These are phyloP conservation scores for Ephestia elutella DNA, from an alignment of 1,140 invertebrate species.

Conservation along the genomic window DNA sequence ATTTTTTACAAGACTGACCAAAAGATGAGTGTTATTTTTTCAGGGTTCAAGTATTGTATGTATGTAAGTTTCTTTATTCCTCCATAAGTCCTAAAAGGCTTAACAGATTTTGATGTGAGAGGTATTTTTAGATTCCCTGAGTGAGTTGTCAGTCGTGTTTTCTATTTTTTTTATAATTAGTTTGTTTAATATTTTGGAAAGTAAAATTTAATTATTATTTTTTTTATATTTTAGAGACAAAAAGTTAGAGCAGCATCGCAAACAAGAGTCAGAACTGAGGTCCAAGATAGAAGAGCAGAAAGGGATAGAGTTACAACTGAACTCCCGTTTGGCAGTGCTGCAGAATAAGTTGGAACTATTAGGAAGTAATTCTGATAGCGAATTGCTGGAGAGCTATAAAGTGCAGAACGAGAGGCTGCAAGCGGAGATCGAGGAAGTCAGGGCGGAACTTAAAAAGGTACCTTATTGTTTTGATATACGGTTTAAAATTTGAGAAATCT, in stretches of 20 bases:
- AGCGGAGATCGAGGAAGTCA: conserved; percentile 40
- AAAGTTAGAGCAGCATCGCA: conserved; percentile 52
- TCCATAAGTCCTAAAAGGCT: no score
- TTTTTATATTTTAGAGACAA: conserved; percentile 61
- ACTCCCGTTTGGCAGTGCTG: conserved; percentile 46
- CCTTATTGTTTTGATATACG: background rate
- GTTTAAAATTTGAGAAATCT: background rate
- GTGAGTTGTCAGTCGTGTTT: no score
- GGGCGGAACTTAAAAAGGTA: conserved; percentile 53
- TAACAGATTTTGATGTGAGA: no score
- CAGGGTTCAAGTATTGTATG: no score
- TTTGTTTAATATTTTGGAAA: no score
- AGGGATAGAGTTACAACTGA: conserved; percentile 56
- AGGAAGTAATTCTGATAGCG: conserved; percentile 37
- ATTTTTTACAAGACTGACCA: no score
- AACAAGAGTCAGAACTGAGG: conserved; percentile 51
- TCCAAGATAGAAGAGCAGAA: conserved; percentile 56
- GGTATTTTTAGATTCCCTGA: no score
- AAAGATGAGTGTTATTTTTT: no score
- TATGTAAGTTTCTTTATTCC: no score
- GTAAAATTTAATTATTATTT: background rate
- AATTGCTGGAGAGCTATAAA: conserved; percentile 49
- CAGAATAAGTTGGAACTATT: conserved; percentile 58
- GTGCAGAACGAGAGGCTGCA: conserved; percentile 48
- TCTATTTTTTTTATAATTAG: no score